A percentile compares a stretch with the other conserved stretches of the same genome.
These are phyloP conservation scores for Pomacea canaliculata DNA, from an alignment of 2,888 invertebrate species.

Conservation along the genomic window DNA sequence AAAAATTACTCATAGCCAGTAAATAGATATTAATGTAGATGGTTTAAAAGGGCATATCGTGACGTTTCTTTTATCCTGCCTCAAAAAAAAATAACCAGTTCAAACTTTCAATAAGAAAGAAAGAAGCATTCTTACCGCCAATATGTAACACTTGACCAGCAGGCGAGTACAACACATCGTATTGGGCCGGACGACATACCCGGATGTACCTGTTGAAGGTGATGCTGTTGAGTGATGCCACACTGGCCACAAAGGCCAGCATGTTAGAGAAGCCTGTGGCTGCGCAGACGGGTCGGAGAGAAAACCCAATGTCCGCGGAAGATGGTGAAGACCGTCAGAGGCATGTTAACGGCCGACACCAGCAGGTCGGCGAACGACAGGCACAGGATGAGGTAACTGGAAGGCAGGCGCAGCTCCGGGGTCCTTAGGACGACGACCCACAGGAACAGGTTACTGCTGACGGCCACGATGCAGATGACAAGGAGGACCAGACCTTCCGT, in stretches of 20 bases:
- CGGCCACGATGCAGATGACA: conserved; percentile 40
- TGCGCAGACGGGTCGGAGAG: conserved; percentile 38
- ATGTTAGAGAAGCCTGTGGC: conserved; percentile 59
- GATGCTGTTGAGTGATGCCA: conserved; percentile 63
- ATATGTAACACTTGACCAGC: conserved; percentile 40
- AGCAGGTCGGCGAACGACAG: conserved; percentile 58
- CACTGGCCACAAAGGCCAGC: conserved; percentile 60
- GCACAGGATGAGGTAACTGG: conserved; percentile 53
- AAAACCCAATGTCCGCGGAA: conserved; percentile 12
- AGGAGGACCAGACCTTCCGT: conserved; percentile 35
- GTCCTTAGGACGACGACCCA: conserved; percentile 50
- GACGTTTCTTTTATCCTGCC: too few species aligned
- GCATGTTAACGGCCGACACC: conserved; percentile 60
- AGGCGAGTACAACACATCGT: conserved; percentile 50
- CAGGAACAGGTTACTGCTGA: conserved; percentile 50
- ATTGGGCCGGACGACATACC: conserved; percentile 52
- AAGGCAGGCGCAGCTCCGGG: conserved; percentile 40
- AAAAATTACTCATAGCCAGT: too few species aligned
- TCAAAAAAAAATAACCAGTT: too few species aligned
- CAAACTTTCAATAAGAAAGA: too few species aligned
- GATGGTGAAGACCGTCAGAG: conserved; percentile 50
- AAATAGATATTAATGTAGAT: too few species aligned
- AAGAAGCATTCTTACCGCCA: conserved; percentile 39
- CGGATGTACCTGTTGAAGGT: conserved; percentile 62
- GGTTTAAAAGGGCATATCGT: too few species aligned